phyloP scores from a whole-genome alignment of 2,888 invertebrate genomes.

The Bruchidius siliquastri region DNA sequence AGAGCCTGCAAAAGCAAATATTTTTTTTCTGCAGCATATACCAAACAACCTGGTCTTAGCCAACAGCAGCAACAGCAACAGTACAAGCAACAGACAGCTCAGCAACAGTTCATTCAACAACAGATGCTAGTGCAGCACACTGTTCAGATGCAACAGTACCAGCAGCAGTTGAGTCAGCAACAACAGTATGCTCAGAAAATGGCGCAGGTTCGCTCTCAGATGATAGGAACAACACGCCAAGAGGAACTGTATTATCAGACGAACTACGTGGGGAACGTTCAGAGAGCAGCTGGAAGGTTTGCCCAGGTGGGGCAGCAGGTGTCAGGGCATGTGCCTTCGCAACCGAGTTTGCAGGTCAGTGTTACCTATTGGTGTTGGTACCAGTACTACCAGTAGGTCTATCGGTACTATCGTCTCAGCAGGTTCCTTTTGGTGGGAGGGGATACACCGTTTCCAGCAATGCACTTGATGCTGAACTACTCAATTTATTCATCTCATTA shows the following conservation, averaged over 20 bases:
- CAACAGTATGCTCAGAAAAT: slow-evolving; percentile 39
- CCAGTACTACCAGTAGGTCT: too few relatives aligned
- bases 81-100: slow-evolving; percentile 37
- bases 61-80: slow-evolving; percentile 36
- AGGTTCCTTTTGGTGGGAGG: too few relatives aligned
- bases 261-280: slow-evolving; percentile 30
- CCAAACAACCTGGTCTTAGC: slow-evolving; percentile 46
- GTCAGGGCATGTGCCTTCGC: background rate
- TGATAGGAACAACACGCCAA: slow-evolving; percentile 51
- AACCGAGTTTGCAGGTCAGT: slow-evolving; percentile 16
- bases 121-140: slow-evolving; percentile 47
- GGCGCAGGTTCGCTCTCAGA: slow-evolving; percentile 52
- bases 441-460: too few relatives aligned
- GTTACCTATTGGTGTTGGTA: background rate
- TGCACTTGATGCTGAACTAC: too few relatives aligned
- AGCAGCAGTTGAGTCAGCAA: slow-evolving; percentile 42
- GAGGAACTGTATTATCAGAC: slow-evolving; percentile 43
- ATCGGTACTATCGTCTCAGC: too few relatives aligned
- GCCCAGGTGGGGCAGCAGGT: slow-evolving; percentile 22
- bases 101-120: slow-evolving; percentile 49
- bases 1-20: too few relatives aligned
- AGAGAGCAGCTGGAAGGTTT: slow-evolving; percentile 16
- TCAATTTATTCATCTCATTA: too few relatives aligned
- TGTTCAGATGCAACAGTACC: slow-evolving; percentile 26
- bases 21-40: slow-evolving; percentile 47